phyloP scores from a whole-genome alignment of 2,888 invertebrate species.

The Agelastica alni region DNA sequence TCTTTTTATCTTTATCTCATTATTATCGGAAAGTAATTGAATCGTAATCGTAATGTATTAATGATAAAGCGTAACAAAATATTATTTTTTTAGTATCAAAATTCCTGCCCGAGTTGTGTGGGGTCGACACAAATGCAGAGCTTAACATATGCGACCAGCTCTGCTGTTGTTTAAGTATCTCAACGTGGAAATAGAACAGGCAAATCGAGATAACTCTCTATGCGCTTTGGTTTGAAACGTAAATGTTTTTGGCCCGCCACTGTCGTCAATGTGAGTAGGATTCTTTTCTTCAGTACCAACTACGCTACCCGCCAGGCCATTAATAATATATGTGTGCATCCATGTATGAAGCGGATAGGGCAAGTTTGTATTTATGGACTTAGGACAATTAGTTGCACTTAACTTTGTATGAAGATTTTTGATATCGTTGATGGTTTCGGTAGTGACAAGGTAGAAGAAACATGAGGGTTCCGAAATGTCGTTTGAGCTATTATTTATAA shows the following conservation, averaged over 20 bases:
- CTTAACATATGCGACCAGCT: too few relatives aligned
- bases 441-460: neutral
- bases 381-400: conserved; percentile 42
- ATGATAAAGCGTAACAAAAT: too few relatives aligned
- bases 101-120: too few relatives aligned
- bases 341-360: conserved; percentile 40
- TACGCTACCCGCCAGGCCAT: conserved; percentile 30
- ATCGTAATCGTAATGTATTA: too few relatives aligned
- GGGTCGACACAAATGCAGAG: too few relatives aligned
- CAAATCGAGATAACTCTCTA: too few relatives aligned
- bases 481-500: conserved; percentile 1
- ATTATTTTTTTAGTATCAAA: too few relatives aligned
- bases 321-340: conserved; percentile 28
- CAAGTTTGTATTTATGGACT: conserved; percentile 14
- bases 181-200: too few relatives aligned
- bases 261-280: neutral
- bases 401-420: conserved; percentile 36
- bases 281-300: conserved; percentile 12
- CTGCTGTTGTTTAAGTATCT: too few relatives aligned
- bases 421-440: conserved; percentile 9
- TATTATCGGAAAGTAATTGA: too few relatives aligned
- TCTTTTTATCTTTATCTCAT: too few relatives aligned
- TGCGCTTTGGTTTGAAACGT: too few relatives aligned
- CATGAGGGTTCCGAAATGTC: conserved; percentile 2
- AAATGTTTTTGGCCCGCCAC: neutral